Conservation (phyloP, 1,140 invertebrate genomes). For the Physella acuta region DNA sequence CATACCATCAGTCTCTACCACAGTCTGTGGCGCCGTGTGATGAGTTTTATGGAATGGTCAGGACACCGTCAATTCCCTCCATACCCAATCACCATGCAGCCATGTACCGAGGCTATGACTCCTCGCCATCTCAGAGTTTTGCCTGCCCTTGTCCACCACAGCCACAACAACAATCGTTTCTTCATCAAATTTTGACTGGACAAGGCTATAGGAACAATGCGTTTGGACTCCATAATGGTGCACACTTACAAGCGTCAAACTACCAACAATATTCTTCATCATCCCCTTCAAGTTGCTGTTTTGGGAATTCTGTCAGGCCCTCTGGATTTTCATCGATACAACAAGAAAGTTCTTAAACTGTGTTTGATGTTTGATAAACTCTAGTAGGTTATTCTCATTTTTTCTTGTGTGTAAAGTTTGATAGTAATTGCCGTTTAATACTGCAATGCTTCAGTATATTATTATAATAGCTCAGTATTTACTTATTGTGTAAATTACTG, state of each 20-base stretch:
- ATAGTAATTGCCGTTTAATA: too few relatives aligned
- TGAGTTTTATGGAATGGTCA: slow-evolving; percentile 2
- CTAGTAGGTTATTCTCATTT: too few relatives aligned
- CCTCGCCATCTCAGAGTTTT: neutral
- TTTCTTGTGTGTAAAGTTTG: too few relatives aligned
- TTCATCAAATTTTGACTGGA: slow-evolving; percentile 41
- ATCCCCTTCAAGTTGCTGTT: neutral
- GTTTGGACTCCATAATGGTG: slow-evolving; percentile 13
- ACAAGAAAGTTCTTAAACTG: too few relatives aligned
- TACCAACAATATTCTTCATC: neutral
- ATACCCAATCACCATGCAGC: slow-evolving; percentile 17
- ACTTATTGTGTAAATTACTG: too few relatives aligned
- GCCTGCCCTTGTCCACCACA: slow-evolving; percentile 28
- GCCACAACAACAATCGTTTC: slow-evolving; percentile 36
- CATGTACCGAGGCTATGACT: neutral
- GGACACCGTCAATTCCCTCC: slow-evolving; percentile 10
- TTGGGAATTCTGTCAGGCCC: neutral
- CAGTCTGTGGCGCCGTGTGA: neutral
- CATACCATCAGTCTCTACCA: slow-evolving; percentile 6
- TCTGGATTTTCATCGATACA: slow-evolving; percentile 11
- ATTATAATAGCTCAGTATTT: too few relatives aligned
- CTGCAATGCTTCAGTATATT: too few relatives aligned
- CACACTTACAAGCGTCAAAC: neutral
- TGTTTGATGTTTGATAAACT: too few relatives aligned
- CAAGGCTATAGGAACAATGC: slow-evolving; percentile 41